Evolutionary conservation across 2,888 invertebrate species (phyloP).

Genomic region (Conomelus anceps): DNA sequence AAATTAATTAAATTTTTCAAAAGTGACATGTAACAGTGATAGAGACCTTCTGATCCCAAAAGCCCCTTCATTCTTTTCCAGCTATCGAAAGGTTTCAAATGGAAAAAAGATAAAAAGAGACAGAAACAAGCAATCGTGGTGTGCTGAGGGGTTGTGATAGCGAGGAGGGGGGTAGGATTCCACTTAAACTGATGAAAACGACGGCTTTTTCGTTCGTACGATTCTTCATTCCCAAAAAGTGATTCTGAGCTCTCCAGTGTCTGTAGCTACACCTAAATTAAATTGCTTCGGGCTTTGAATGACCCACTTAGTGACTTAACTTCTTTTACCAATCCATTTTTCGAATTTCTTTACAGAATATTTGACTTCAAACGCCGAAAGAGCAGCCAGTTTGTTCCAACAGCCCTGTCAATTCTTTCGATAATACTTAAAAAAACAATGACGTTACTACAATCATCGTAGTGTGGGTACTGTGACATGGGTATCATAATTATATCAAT

Average conservation of each 20-base stretch:
- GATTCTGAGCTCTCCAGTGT: not conserved
- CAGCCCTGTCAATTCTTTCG: not conserved
- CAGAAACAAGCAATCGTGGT: not conserved
- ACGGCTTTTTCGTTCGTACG: not conserved
- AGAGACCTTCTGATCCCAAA: not conserved
- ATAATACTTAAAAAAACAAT: too few relatives aligned
- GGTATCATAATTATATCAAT: not conserved
- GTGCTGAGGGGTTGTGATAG: not conserved
- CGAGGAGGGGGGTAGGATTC: not conserved
- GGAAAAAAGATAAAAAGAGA: not conserved
- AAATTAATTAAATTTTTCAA: not conserved
- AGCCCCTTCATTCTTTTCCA: not conserved
- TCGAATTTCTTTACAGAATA: not conserved
- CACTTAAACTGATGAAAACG: not conserved
- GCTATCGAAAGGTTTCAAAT: not conserved
- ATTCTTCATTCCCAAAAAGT: not conserved
- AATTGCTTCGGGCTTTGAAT: not conserved
- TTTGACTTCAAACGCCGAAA: not conserved
- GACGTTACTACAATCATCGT: too few relatives aligned
- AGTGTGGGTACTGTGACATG: not conserved
- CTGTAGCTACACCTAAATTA: not conserved
- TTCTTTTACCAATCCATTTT: not conserved
- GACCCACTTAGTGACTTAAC: not conserved
- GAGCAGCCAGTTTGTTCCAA: not conserved
- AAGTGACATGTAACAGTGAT: not conserved